Percentiles rank a stretch among this genome's conserved stretches.
These are phyloP conservation scores for Rattus norvegicus DNA, from an alignment of 2,113 vertebrate genomes.

Conservation along the genomic window DNA sequence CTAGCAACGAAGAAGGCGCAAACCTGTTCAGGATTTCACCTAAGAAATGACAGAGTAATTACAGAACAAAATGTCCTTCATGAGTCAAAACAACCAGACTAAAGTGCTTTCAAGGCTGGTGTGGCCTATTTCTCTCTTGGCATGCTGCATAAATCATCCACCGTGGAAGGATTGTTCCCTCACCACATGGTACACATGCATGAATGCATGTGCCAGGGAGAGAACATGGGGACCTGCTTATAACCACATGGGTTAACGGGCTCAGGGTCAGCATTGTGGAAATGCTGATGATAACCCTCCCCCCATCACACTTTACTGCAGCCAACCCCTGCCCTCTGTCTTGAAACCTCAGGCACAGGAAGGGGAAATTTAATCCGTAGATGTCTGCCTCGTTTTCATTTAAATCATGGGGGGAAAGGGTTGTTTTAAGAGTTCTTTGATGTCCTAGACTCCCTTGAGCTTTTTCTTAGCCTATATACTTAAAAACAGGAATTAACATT, in stretches of 20 bases:
- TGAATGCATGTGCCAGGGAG: background rate
- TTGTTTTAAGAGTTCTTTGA: constrained; percentile 84
- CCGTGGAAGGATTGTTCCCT: constrained; percentile 74
- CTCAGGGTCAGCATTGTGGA: constrained; percentile 21
- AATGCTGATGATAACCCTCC: constrained; percentile 51
- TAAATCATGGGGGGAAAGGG: constrained; percentile 79
- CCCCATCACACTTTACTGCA: constrained; percentile 53
- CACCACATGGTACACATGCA: constrained; percentile 44
- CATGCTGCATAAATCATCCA: constrained; percentile 87
- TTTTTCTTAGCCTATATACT: constrained; percentile 83
- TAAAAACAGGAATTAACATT: constrained; percentile 83
- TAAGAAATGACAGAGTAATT: constrained; percentile 90
- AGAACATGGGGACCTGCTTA: background rate
- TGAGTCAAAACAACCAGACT: constrained; percentile 85
- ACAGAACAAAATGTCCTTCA: constrained; percentile 88
- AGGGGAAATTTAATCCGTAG: constrained; percentile 81
- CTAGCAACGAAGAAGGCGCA: constrained; percentile 77
- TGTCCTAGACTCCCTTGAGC: constrained; percentile 83
- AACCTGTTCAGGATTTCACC: constrained; percentile 86
- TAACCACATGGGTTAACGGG: constrained; percentile 55
- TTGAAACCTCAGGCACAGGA: constrained; percentile 80
- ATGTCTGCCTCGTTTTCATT: constrained; percentile 83
- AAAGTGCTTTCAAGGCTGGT: constrained; percentile 87
- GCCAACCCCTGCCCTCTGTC: constrained; percentile 64
- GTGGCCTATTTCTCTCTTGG: constrained; percentile 86